Percentiles rank a stretch among this genome's conserved stretches.
Conservation (phyloP, 1,140 invertebrate genomes). For the Cephus cinctus region DNA sequence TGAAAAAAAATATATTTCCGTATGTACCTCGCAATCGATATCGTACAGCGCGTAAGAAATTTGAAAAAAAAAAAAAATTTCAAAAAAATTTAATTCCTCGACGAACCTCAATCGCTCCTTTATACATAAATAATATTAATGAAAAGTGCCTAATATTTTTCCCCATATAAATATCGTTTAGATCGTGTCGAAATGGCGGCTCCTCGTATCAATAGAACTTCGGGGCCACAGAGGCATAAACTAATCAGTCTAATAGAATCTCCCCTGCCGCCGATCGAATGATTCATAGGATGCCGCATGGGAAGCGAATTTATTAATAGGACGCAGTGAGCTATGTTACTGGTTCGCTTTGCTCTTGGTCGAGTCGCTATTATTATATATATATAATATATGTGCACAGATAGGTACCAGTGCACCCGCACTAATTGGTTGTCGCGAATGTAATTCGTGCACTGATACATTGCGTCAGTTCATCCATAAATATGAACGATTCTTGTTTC, state of each 20-base stretch:
- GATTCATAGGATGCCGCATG: conserved; percentile 35
- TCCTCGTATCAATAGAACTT: neutral
- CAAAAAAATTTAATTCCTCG: too few species aligned
- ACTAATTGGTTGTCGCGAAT: conserved; percentile 21
- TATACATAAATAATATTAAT: too few species aligned
- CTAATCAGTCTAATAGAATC: conserved; percentile 39
- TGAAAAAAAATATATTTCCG: too few species aligned
- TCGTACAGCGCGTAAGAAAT: too few species aligned
- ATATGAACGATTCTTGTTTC: too few species aligned
- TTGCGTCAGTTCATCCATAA: conserved; percentile 8
- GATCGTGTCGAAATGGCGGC: too few species aligned
- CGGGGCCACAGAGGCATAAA: conserved; percentile 17
- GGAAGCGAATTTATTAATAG: conserved; percentile 38
- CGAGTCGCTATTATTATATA: conserved; percentile 34
- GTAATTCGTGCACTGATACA: conserved; percentile 15
- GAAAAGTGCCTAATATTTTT: too few species aligned
- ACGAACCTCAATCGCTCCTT: too few species aligned
- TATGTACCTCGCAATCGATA: too few species aligned
- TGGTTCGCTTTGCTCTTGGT: conserved; percentile 15
- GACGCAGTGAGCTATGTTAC: conserved; percentile 18
- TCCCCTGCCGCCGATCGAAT: conserved; percentile 35
- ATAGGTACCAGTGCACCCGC: conserved; percentile 24
- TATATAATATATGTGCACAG: too few species aligned
- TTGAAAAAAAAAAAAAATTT: too few species aligned
- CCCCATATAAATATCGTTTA: too few species aligned